Conservation (phyloP, 2,797 vertebrate species). For the Alauda arvensis region DNA sequence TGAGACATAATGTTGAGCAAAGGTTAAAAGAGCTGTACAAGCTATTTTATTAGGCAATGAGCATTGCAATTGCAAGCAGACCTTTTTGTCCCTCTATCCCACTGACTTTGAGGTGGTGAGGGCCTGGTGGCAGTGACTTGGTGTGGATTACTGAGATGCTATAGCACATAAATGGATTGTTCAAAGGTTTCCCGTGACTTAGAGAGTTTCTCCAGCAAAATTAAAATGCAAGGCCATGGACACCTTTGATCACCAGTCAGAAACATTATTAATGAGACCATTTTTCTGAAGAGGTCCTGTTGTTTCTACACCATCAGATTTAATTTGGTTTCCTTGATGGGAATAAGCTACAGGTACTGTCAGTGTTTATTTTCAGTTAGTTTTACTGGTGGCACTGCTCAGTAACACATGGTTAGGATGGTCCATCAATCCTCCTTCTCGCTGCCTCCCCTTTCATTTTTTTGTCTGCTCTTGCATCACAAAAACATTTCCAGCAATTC, state of each 20-base stretch:
- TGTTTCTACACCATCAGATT: background rate
- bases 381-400: background rate
- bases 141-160: background rate
- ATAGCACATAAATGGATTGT: background rate
- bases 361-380: background rate
- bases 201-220: background rate
- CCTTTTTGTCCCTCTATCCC: background rate
- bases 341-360: background rate
- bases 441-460: background rate
- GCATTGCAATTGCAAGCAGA: background rate
- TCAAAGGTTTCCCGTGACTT: background rate
- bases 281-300: background rate
- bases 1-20: slow-evolving; percentile 9
- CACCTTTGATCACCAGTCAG: background rate
- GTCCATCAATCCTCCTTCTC: background rate
- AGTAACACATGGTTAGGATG: background rate
- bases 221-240: background rate
- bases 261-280: background rate
- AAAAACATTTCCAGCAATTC: background rate
- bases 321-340: background rate
- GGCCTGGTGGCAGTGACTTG: background rate
- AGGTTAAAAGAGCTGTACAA: slow-evolving; percentile 21
- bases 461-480: background rate
- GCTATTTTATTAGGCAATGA: background rate
- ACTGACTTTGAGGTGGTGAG: background rate